These are phyloP conservation scores for Mustela nigripes DNA, from an alignment of 2,113 vertebrate species.

Conservation along the genomic window DNA sequence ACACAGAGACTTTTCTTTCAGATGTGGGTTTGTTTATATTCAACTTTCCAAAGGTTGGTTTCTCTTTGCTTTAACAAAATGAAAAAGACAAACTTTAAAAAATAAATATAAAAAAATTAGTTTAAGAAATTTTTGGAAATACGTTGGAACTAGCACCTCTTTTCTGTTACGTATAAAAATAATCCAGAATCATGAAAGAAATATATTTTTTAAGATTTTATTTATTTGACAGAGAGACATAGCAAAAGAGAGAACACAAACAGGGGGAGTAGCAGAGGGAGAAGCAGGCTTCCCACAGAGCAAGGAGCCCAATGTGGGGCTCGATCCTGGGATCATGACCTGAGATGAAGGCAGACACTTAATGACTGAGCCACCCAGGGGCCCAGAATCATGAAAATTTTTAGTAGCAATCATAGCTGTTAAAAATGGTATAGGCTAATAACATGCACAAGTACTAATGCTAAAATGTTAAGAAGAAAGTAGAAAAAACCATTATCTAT, in stretches of 20 bases:
- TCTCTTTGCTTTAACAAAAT: constrained; percentile 89
- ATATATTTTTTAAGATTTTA: too few species aligned
- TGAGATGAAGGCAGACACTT: too few species aligned
- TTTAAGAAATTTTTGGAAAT: constrained; percentile 53
- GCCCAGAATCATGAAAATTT: constrained; percentile 55
- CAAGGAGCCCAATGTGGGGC: too few species aligned
- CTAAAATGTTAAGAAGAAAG: constrained; percentile 42
- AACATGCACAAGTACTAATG: not conserved
- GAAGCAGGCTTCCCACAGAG: too few species aligned
- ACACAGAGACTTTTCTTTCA: constrained; percentile 94
- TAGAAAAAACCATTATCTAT: not conserved
- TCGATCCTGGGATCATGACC: too few species aligned
- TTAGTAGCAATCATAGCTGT: not conserved
- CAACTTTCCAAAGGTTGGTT: constrained; percentile 92
- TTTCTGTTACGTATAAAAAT: not conserved
- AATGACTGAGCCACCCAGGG: too few species aligned
- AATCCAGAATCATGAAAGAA: constrained; percentile 58
- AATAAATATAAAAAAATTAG: constrained; percentile 27
- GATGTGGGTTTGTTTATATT: constrained; percentile 91
- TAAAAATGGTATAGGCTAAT: not conserved
- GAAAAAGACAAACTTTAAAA: constrained; percentile 59
- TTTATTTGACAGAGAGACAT: too few species aligned
- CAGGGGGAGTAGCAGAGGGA: too few species aligned
- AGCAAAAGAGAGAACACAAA: too few species aligned
- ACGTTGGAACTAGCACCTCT: not conserved